Evolutionary conservation across 2,797 vertebrate species (phyloP).

Genomic region (Coendou prehensilis): DNA sequence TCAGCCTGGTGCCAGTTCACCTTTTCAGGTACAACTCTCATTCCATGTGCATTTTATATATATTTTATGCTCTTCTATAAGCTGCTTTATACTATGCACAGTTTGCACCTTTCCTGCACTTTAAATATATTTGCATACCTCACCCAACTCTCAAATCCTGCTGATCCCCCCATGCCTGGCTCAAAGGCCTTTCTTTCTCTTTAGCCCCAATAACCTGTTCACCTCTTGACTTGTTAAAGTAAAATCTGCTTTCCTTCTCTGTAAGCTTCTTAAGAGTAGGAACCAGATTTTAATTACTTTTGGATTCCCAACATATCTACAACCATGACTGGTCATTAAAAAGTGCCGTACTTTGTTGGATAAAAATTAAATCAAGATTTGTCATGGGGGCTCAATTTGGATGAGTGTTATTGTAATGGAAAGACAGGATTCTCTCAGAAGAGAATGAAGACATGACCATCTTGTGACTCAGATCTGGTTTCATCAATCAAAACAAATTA

Average conservation of each 20-base stretch:
- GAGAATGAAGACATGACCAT: constrained; percentile 39
- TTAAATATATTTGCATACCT: neutral
- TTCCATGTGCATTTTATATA: neutral
- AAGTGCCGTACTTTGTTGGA: neutral
- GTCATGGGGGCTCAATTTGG: neutral
- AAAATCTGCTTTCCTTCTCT: constrained; percentile 42
- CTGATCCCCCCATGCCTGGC: neutral
- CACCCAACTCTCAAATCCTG: neutral
- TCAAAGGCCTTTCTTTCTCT: constrained; percentile 40
- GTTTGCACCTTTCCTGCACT: neutral
- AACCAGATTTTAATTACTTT: constrained; percentile 62
- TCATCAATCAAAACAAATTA: constrained; percentile 33
- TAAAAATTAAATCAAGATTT: constrained; percentile 56
- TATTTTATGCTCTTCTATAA: neutral
- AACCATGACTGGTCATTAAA: neutral
- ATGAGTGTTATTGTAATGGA: constrained; percentile 5
- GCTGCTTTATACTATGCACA: neutral
- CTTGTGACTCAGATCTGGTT: neutral
- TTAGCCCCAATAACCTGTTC: neutral
- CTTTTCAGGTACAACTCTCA: neutral
- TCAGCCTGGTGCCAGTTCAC: neutral
- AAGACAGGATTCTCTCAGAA: constrained; percentile 5
- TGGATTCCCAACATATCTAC: constrained; percentile 1
- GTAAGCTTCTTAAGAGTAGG: neutral
- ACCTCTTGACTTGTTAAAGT: constrained; percentile 2